Base-by-base conservation (phyloP, 2,797 vertebrate species). In the Lepidocolaptes lacrymiger region DNA sequence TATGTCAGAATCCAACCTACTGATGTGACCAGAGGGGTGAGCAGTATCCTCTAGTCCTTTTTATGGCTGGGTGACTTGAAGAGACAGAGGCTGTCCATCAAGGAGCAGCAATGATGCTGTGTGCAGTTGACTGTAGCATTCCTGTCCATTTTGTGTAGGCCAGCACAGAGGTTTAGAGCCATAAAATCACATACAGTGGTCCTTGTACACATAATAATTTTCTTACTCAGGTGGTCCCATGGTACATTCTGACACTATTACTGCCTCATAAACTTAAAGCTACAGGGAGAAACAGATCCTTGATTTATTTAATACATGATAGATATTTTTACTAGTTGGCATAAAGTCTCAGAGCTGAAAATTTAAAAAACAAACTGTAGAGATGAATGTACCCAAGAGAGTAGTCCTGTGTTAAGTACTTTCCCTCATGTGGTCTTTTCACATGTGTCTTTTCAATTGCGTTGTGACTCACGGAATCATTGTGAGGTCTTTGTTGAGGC, bases 21-120 rank as follows among this genome's bases (percentile, higher is more conserved):
- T 52, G 41, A 68, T 77, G 15, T 80, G 73, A 95, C 67, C 30
- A 85, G 49, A 63, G 13, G 16, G 3, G 8, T 63, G 12, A 86
- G 30, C 11, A 84, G 37, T 16, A 20, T 64, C 24, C 6, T 72
- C 59, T 56, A 88, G 43, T 27, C 37, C 7, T 61, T 81, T 59
- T 49, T 37, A 59, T 64, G 26, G 5, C 2, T n/a, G 36, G n/a
- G 12, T 85, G 55, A 74, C 44, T 51, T 39, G 44, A 81, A 85
- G 24, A 78, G 28, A 3, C 32, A 81, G n/a, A 72, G 39, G 15
- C 14, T 73, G 36, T 26, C 28, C 11, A 8, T 30, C 59, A 72
- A 30, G 0, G 2, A 46, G 36, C 1, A 72, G 37, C 1, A 8
- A 51, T 27, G 24, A 18, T 34, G 20, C 9, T 68, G 20, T 30